Percentiles rank a stretch among this genome's conserved stretches.
phyloP scores from a whole-genome alignment of 2,888 invertebrate species.

The Drosophila bunnanda region DNA sequence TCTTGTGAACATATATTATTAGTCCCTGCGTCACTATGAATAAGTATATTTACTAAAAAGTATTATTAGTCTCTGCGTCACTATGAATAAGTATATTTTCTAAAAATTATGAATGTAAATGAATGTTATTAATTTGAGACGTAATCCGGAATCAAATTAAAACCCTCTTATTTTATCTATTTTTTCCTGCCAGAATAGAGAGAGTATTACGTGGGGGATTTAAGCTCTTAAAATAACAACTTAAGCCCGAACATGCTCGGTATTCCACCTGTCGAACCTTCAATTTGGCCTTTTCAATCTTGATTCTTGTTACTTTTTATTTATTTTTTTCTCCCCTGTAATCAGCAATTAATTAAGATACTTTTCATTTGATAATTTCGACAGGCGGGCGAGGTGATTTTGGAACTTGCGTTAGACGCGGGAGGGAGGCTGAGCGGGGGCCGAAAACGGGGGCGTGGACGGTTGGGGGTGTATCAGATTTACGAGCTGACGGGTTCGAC shows the following conservation, averaged over 20 bases:
- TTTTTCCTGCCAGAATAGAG: neutral
- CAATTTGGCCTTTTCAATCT: slow-evolving; percentile 6
- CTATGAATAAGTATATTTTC: neutral
- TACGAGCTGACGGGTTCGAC: slow-evolving; percentile 65
- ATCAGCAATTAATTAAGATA: slow-evolving; percentile 80
- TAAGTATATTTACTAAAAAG: neutral
- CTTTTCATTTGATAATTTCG: slow-evolving; percentile 67
- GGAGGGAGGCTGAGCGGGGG: slow-evolving; percentile 33
- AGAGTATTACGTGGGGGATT: no score
- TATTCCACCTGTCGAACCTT: neutral
- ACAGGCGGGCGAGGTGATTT: slow-evolving; percentile 44
- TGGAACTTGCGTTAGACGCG: slow-evolving; percentile 1
- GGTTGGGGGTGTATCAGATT: slow-evolving; percentile 51
- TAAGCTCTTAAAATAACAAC: neutral
- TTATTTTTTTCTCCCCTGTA: slow-evolving; percentile 31
- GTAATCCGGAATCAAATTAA: neutral
- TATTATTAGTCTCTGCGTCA: neutral
- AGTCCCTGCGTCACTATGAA: neutral
- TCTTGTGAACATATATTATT: neutral
- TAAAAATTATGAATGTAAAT: neutral
- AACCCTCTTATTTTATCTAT: neutral
- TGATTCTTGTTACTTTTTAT: slow-evolving; percentile 18
- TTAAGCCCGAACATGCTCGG: neutral
- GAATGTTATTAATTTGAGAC: neutral
- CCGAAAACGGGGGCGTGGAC: slow-evolving; percentile 21